Percentiles rank a stretch among this genome's conserved stretches.
These are phyloP conservation scores for Chrysomela aeneicollis DNA, from an alignment of 2,888 invertebrate genomes.

Conservation along the genomic window DNA sequence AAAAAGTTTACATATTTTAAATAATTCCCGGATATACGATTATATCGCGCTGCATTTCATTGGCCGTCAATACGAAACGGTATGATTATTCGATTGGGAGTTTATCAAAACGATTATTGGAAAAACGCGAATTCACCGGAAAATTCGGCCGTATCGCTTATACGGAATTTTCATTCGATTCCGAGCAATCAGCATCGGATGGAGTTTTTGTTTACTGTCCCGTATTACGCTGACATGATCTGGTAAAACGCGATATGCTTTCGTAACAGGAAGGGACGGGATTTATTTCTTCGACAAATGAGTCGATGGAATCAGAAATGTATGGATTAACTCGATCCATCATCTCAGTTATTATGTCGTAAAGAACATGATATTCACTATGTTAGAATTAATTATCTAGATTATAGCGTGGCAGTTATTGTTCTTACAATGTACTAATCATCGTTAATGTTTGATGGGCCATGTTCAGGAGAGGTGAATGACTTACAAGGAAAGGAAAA, in stretches of 20 bases:
- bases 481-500: no score
- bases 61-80: neutral
- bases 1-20: no score
- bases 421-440: constrained; percentile 11
- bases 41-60: constrained; percentile 14
- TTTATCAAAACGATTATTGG: constrained; percentile 31
- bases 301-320: constrained; percentile 1
- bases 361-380: neutral
- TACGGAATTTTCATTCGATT: constrained; percentile 30
- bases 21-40: no score
- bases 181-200: constrained; percentile 28
- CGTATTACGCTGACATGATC: constrained; percentile 23
- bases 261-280: neutral
- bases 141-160: constrained; percentile 26
- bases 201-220: constrained; percentile 30
- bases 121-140: constrained; percentile 28
- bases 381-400: no score
- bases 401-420: neutral
- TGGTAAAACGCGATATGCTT: constrained; percentile 6
- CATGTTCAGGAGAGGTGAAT: no score
- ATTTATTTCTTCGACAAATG: constrained; percentile 14
- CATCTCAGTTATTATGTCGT: no score
- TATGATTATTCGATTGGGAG: constrained; percentile 10
- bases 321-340: neutral
- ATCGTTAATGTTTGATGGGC: no score